These are phyloP conservation scores for Brachyrhaphis roseni DNA, from an alignment of 2,797 vertebrate genomes.

Conservation along the genomic window DNA sequence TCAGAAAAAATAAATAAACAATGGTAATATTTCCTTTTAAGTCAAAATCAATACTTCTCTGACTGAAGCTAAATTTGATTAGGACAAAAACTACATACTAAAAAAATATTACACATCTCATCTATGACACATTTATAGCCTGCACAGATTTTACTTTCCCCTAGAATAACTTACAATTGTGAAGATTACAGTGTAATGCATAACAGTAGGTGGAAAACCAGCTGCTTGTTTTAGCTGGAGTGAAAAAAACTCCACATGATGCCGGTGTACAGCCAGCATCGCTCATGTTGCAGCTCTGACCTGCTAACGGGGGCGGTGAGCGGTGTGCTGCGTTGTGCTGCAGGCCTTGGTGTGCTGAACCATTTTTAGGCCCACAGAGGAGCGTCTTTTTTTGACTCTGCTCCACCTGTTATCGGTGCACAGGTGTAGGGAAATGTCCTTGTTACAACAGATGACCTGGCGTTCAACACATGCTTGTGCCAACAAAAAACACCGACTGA, in stretches of 20 bases:
- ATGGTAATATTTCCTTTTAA: neutral
- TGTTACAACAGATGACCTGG: conserved; percentile 3
- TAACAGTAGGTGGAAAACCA: neutral
- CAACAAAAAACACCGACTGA: neutral
- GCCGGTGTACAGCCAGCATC: neutral
- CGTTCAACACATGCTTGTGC: neutral
- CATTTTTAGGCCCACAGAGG: conserved; percentile 12
- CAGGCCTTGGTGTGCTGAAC: neutral
- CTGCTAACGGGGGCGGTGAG: conserved; percentile 7
- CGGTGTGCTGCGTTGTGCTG: neutral
- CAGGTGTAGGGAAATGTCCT: conserved; percentile 16
- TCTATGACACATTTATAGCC: neutral
- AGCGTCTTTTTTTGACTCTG: conserved; percentile 6
- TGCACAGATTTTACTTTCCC: neutral
- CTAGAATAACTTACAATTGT: no score
- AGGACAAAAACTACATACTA: neutral
- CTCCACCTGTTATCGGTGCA: conserved; percentile 1
- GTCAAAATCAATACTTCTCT: neutral
- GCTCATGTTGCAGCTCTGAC: conserved; percentile 9
- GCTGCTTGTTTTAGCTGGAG: neutral
- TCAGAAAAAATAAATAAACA: neutral
- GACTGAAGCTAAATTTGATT: neutral
- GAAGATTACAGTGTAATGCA: neutral
- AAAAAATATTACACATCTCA: neutral
- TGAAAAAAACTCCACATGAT: neutral